These are phyloP conservation scores for Batillaria attramentaria DNA, from an alignment of 1,140 invertebrate genomes.

Conservation along the genomic window DNA sequence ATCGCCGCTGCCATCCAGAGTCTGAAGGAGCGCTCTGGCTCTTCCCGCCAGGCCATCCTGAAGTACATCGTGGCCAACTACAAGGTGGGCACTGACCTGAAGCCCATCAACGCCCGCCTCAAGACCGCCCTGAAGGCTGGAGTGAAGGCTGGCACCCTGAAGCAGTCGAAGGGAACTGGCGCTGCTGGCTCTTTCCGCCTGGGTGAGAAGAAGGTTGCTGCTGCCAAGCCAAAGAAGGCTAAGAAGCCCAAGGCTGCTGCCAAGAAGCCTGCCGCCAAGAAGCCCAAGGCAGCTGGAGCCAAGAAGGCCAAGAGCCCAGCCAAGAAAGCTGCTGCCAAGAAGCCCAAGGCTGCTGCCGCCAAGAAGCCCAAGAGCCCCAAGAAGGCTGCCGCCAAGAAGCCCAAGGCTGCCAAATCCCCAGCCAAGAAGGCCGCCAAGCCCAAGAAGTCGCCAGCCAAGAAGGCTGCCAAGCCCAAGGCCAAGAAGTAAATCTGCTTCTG, in stretches of 20 bases:
- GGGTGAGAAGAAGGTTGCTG: constrained; percentile 43
- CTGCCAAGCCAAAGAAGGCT: constrained; percentile 28
- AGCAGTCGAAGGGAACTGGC: constrained; percentile 66
- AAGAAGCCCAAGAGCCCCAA: constrained; percentile 32
- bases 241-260: constrained; percentile 43
- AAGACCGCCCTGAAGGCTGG: constrained; percentile 59
- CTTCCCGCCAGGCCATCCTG: constrained; percentile 66
- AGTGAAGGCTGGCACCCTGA: constrained; percentile 59
- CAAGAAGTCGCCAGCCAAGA: constrained; percentile 32
- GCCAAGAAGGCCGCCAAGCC: constrained; percentile 42
- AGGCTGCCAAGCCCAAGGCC: constrained; percentile 26
- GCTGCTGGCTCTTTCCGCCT: constrained; percentile 69
- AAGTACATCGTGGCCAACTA: constrained; percentile 69
- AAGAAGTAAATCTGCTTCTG: constrained; percentile 5
- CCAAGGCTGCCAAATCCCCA: too few species aligned
- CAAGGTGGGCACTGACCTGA: constrained; percentile 64
- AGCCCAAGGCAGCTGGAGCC: constrained; percentile 37
- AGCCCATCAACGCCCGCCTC: constrained; percentile 58
- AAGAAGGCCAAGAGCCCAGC: constrained; percentile 37
- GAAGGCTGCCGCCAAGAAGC: constrained; percentile 13
- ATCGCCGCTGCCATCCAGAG: constrained; percentile 51
- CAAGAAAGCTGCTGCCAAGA: constrained; percentile 36
- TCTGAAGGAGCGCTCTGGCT: constrained; percentile 61
- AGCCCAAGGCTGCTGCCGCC: constrained; percentile 39
- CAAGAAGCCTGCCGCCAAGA: constrained; percentile 31